Evolutionary conservation across 2,113 vertebrate species (phyloP).

Genomic region (Trichomycterus rosablanca): DNA sequence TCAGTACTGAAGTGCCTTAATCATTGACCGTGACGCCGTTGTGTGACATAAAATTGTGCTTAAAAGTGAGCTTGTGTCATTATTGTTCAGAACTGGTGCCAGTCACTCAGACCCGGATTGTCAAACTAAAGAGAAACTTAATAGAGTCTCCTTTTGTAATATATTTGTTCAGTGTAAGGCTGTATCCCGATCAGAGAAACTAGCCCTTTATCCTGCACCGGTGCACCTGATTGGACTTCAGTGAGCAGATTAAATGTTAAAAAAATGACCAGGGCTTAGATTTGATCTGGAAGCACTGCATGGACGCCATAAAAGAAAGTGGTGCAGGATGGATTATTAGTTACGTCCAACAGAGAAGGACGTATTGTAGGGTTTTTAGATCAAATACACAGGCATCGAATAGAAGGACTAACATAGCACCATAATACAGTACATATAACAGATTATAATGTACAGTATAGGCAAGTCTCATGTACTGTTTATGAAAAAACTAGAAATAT

Average conservation of each 20-base stretch:
- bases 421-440: constrained; percentile 24
- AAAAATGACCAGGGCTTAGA: background rate
- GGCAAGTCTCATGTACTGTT: constrained; percentile 5
- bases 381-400: constrained; percentile 15
- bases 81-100: constrained; percentile 7
- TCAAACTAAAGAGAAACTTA: constrained; percentile 19
- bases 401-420: constrained; percentile 38
- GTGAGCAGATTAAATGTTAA: background rate
- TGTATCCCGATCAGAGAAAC: constrained; percentile 29
- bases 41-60: constrained; percentile 35
- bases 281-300: constrained; percentile 29
- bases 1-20: constrained; percentile 7
- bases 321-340: background rate
- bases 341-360: constrained; percentile 1
- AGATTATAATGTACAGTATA: constrained; percentile 1
- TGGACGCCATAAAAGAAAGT: constrained; percentile 3
- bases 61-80: constrained; percentile 11
- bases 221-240: constrained; percentile 19
- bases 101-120: constrained; percentile 30
- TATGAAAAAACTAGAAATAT: constrained; percentile 29
- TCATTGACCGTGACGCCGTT: background rate
- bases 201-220: constrained; percentile 28
- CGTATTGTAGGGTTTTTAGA: background rate
- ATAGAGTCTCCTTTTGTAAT: constrained; percentile 12
- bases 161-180: background rate